Base-by-base conservation (phyloP, 2,888 invertebrate species). In the Nephrotoma appendiculata region DNA sequence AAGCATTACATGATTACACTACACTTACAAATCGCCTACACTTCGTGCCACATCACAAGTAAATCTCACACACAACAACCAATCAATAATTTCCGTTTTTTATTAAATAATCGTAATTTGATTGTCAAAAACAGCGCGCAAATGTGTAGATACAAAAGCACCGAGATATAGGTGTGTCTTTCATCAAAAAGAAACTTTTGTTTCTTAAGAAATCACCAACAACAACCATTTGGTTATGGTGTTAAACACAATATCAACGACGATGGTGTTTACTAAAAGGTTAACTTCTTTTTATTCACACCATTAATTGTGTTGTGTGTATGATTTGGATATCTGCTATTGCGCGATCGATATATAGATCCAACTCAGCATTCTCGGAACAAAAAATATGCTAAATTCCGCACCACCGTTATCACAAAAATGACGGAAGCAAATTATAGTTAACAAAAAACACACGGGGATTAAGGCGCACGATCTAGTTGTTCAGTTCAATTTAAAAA, bases 51-150 rank as follows among this genome's bases (percentile, higher is more conserved):
- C 45, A 31, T 43, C n/a, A 42, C 31, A 71, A 71, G 71, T 71
- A 71, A 71, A 71, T 71, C 71, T 19, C 71, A 15, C 57, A 86
- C 43, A 57, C 43, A 71, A 83, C 41, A 57, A 42, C 43, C 42
- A 83, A 57, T 42, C 71, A 71, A 57, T 57, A 71, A 86, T 86
- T 86, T 86, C 86, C 86, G 12, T n/a, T 15, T 86, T 71, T 71
- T 71, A 71, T 31, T 71, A 9, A 31, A 31, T 71, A 71, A 71
- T 71, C 71, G 12, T 71, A 71, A 71, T 71, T 71, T 71, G 71
- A 31, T 71, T 71, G 71, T 31, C 71, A 71, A 71, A 71, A 5
- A 15, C 15, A 6, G 19, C 71, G 31, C 19, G 71, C 11, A 15
- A 15, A n/a, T 52, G 52, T 52, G 52, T 52, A 15, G 4, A 31